A percentile compares a stretch with the other conserved stretches of the same genome.
Conservation (phyloP, 2,797 vertebrate genomes). For the Tokudaia tokunoshimensis region DNA sequence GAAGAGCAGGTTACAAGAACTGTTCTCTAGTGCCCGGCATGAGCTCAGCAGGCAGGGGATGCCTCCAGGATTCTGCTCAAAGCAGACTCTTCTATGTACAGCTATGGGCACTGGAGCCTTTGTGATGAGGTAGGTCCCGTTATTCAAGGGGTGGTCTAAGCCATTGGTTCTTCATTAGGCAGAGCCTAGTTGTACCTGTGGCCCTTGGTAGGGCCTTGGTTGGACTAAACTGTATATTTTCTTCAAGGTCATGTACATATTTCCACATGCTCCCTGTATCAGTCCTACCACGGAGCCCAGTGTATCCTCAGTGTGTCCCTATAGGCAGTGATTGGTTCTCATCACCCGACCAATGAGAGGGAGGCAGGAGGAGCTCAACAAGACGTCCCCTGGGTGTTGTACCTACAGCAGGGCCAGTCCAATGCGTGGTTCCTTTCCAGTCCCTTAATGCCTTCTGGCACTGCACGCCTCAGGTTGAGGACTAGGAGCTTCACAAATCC, state of each 20-base stretch:
- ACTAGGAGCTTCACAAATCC: slow-evolving; percentile 66
- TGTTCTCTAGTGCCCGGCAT: neutral
- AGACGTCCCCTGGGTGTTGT: neutral
- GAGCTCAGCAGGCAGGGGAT: neutral
- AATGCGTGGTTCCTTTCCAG: neutral
- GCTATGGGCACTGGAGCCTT: neutral
- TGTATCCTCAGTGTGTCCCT: neutral
- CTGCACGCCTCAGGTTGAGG: slow-evolving; percentile 56
- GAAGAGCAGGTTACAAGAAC: neutral
- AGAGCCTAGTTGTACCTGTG: neutral
- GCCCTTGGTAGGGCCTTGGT: neutral
- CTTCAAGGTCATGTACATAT: neutral
- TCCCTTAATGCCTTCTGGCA: slow-evolving; percentile 59
- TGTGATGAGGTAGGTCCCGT: neutral
- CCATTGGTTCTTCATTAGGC: neutral
- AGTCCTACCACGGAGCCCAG: neutral
- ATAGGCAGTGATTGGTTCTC: neutral
- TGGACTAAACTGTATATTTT: neutral
- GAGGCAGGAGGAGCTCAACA: neutral
- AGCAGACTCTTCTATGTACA: neutral
- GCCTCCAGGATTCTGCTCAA: neutral
- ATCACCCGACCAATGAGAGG: neutral
- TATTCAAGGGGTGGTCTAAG: neutral
- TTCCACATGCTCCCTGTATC: neutral
- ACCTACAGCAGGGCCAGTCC: neutral